These are phyloP conservation scores for Seladonia tumulorum DNA, from an alignment of 2,888 invertebrate genomes.

Conservation along the genomic window DNA sequence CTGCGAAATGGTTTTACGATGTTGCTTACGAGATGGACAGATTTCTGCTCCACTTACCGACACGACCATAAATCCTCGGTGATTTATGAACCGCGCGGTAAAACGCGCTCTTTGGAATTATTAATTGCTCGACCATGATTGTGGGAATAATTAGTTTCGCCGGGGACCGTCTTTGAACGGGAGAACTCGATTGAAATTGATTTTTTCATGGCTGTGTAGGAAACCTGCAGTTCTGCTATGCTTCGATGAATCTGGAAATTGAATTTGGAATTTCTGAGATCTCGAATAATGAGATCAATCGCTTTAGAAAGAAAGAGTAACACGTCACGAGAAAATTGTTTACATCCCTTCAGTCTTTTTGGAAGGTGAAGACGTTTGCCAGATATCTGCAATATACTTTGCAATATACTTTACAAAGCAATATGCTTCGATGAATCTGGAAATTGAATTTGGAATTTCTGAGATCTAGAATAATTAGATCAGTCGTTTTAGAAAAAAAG, in stretches of 20 bases:
- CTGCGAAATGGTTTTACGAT: background rate
- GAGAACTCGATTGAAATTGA: background rate
- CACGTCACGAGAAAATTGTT: no score
- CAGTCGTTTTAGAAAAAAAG: no score
- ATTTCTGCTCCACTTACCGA: background rate
- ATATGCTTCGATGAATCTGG: no score
- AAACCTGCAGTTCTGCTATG: no score
- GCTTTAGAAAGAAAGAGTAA: no score
- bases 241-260: no score
- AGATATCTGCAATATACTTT: background rate
- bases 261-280: background rate
- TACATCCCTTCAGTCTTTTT: no score
- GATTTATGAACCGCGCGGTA: background rate
- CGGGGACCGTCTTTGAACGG: background rate
- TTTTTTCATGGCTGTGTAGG: background rate
- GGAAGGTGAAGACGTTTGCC: no score
- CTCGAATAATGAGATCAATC: no score
- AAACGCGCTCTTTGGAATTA: background rate
- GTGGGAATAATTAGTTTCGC: background rate
- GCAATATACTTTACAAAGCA: no score
- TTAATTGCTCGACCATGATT: background rate
- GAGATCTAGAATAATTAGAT: no score
- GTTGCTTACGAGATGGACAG: background rate
- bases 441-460: no score
- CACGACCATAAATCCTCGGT: background rate